phyloP scores from a whole-genome alignment of 53 echinoderm and acorn worm species.

The Zoroaster sp. region DNA sequence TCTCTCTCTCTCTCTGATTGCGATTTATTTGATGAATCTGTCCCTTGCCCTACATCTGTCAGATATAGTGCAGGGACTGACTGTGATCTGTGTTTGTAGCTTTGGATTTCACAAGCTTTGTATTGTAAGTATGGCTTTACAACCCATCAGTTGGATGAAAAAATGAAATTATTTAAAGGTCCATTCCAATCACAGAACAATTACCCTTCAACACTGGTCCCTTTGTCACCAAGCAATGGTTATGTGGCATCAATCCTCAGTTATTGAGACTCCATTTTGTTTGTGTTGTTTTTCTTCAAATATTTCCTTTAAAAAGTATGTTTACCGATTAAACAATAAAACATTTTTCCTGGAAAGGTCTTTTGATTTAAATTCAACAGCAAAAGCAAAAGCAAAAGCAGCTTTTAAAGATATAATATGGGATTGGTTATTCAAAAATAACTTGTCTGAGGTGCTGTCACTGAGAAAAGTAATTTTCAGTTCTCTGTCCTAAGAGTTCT shows the following conservation, averaged over 20 bases:
- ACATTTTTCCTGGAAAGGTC: background rate
- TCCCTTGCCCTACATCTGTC: slow-evolving; percentile 33
- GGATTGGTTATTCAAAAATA: background rate
- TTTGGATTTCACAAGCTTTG: background rate
- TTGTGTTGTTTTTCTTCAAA: background rate
- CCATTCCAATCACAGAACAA: background rate
- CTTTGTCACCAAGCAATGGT: background rate
- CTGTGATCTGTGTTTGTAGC: background rate
- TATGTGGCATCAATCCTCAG: background rate
- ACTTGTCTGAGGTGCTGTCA: too few relatives aligned
- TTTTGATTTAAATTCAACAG: too few relatives aligned
- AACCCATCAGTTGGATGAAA: background rate
- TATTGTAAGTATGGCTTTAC: background rate
- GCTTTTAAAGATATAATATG: background rate
- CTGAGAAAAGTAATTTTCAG: too few relatives aligned
- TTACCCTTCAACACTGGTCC: background rate
- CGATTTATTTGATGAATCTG: background rate
- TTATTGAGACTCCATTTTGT: background rate
- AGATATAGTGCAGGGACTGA: background rate
- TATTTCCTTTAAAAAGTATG: background rate
- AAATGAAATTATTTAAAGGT: background rate
- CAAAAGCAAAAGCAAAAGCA: background rate
- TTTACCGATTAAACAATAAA: background rate
- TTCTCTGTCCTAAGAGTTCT: too few relatives aligned
- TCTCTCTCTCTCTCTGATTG: background rate